phyloP scores from a whole-genome alignment of 2,888 invertebrate genomes.

The Drosophila longiperda region DNA sequence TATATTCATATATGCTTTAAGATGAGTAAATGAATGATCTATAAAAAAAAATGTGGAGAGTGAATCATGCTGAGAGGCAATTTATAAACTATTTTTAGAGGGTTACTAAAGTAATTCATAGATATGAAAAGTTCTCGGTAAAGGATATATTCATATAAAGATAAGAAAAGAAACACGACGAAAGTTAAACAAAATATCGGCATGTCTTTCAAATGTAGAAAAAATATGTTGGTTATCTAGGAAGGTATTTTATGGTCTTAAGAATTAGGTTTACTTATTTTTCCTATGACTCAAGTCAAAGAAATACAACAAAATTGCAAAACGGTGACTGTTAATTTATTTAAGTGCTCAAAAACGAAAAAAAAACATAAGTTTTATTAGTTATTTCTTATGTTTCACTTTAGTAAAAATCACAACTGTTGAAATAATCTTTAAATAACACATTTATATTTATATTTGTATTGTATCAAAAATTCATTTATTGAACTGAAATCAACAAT shows the following conservation, averaged over 20 bases:
- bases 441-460: not conserved
- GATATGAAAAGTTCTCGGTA: not conserved
- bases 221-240: not conserved
- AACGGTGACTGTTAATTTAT: not conserved
- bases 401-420: not conserved
- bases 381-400: not conserved
- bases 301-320: not conserved
- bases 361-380: not conserved
- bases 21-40: not conserved
- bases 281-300: not conserved
- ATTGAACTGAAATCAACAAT: not conserved
- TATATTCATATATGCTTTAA: not conserved
- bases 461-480: not conserved
- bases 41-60: not conserved
- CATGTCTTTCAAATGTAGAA: not conserved
- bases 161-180: not conserved
- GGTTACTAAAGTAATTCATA: not conserved
- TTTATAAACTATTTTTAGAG: not conserved
- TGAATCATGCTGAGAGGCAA: not conserved
- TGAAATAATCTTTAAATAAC: rapidly evolving
- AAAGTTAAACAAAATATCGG: not conserved
- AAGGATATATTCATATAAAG: not conserved
- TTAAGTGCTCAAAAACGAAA: not conserved
- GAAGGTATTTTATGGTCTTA: not conserved
- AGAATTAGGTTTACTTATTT: not conserved